Evolutionary conservation across 2,888 invertebrate species (phyloP), one percentile per base, ranked within the genome.

Genomic region (Ochropacha duplaris): DNA sequence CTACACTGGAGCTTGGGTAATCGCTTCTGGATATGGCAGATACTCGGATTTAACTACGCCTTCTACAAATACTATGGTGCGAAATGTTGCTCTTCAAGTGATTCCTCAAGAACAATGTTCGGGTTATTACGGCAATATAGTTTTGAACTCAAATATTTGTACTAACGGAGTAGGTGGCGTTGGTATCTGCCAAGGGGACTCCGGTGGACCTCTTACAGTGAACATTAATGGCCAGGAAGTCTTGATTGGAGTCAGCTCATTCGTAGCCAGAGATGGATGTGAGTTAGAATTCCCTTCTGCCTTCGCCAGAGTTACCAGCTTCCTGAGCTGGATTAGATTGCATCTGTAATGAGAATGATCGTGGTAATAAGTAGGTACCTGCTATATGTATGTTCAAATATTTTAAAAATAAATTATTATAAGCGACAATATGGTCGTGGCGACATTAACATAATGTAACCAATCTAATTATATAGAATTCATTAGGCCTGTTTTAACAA

Each of bases 171-270:
- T 63, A 8, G 87, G 88, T 14, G 86, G 84, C 14, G 85, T 86
- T 39, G 89, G 89, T 2, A 88, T 88, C 58, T 90, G 90, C 64
- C 83, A 79, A 58, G 89, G 89, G 2, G 89, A 89, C 61, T 89
- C 88, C 0, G 89, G 88, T 1, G 88, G 89, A 6, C 88, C 88
- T 6, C 62, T 88, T 54, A 81, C 83, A 4, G 62, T 83, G 36
- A 77, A 71, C 51, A 68, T 71, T 54, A 60, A 72, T 19, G 85
- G 83, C 16, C 56, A 74, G 58, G 77, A 80, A 57, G 64, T 87
- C 52, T 60, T 88, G 50, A 78, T 89, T 22, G 89, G 89, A 11
- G 84, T 90, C 26, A 90, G 89, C 67, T 89, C 88, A 2, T 90
- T 88, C 64, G 88, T 88, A 6, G 88, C 89, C 1, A 60, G 58